Base-by-base conservation (phyloP, 1,140 invertebrate species). In the Pogonomyrmex californicus region DNA sequence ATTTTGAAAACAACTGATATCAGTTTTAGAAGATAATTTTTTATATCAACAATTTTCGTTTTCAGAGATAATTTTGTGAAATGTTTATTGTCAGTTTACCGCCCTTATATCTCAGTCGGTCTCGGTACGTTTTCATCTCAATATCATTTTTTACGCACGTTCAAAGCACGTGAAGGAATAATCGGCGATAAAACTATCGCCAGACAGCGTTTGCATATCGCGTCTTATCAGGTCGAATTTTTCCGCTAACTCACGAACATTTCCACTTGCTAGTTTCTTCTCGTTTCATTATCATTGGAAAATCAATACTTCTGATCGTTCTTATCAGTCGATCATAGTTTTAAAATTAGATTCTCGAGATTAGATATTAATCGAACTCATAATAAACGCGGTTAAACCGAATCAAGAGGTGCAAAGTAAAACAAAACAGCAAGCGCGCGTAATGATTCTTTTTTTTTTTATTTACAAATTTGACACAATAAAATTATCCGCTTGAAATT, bases 101-200 rank as follows among this genome's bases (percentile, higher is more conserved):
- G 14, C 12, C 33, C 36, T 79, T 38, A 6, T 51, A 66, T 70
- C 38, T 56, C 23, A 23, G 2, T 66, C 30, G 10, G 9, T 47
- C 23, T 58, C 41, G 38, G 41, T 17, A 6, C 17, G 7, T 12
- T 47, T 73, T 60, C 41, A 41, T 82, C 54, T 47, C 41, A 75
- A n/a, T 12, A 30, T 58, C 5, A 73, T 75, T 75, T 60, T 83
- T 38, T 44, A 83, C 12, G 12, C 7, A 38, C 14, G 33, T 23
- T 23, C 41, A 10, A 33, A 23, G n/a, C 33, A 83, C 79, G 41
- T 75, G 56, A 38, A 41, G 41, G 41, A 73, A 73, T 73, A 56
- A 47, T 47, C 4, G 4, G 12, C 33, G 68, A 83, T 83, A 83
- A 75, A 83, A 83, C 12, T 38, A 83, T 83, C 68, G 41, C 54